These are phyloP conservation scores for Macropus fuliginosus DNA, from an alignment of 2,797 vertebrate species.

Conservation along the genomic window DNA sequence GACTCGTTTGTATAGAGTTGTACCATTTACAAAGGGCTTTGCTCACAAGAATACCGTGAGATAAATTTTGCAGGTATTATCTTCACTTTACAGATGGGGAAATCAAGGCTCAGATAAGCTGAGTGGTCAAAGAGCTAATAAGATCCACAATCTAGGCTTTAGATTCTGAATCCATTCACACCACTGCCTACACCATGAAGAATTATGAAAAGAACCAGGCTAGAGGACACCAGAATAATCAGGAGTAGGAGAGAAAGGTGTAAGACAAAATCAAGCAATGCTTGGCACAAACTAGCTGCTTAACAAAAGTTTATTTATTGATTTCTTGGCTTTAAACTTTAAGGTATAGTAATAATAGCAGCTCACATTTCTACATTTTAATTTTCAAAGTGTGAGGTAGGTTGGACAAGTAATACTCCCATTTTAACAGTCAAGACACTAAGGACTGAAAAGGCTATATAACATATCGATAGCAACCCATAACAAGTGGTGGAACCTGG, in stretches of 20 bases:
- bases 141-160: neutral
- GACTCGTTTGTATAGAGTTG: neutral
- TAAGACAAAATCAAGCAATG: neutral
- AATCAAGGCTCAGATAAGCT: neutral
- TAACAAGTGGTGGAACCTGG: neutral
- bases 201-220: neutral
- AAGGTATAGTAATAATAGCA: neutral
- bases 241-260: neutral
- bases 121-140: neutral
- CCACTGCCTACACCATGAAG: neutral
- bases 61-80: neutral
- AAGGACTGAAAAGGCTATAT: neutral
- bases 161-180: neutral
- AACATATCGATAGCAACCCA: neutral
- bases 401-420: neutral
- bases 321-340: neutral
- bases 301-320: neutral
- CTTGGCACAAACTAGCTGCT: neutral
- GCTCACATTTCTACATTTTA: neutral
- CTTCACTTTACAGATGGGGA: neutral
- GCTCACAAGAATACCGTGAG: neutral
- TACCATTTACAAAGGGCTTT: neutral
- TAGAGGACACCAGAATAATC: neutral
- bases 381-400: neutral
- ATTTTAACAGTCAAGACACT: neutral